Evolutionary conservation across 2,113 vertebrate genomes (phyloP).

Genomic region (Telmatochromis brachygnathus): DNA sequence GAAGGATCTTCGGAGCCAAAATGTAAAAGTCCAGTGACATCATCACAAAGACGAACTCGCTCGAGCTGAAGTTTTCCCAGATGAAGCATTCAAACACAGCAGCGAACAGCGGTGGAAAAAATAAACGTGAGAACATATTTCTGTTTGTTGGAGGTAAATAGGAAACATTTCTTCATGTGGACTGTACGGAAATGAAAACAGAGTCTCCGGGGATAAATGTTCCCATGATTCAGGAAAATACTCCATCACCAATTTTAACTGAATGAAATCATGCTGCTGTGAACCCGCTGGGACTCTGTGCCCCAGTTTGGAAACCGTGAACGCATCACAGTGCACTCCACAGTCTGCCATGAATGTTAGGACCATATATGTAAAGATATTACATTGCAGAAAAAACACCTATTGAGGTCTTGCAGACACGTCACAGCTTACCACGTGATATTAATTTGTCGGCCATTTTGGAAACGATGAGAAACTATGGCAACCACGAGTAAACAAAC

Average conservation of each 20-base stretch:
- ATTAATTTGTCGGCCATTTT: neutral
- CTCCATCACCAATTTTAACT: neutral
- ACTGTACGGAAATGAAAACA: neutral
- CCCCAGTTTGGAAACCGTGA: neutral
- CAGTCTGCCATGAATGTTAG: fast-evolving
- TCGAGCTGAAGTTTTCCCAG: neutral
- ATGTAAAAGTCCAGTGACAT: fast-evolving
- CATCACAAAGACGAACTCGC: neutral
- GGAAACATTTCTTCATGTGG: neutral
- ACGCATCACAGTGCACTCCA: neutral
- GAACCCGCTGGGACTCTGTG: neutral
- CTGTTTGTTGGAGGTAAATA: neutral
- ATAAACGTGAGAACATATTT: neutral
- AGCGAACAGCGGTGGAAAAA: neutral
- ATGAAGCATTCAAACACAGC: neutral
- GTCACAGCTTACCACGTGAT: neutral
- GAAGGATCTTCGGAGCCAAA: neutral
- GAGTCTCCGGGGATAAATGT: neutral
- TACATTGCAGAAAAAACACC: neutral
- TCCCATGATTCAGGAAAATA: neutral
- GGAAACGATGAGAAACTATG: neutral
- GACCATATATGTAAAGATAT: neutral
- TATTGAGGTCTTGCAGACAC: neutral
- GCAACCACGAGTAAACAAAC: neutral
- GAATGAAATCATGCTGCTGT: neutral